Base-by-base conservation (phyloP, 1,140 invertebrate genomes). In the Helicoverpa armigera region DNA sequence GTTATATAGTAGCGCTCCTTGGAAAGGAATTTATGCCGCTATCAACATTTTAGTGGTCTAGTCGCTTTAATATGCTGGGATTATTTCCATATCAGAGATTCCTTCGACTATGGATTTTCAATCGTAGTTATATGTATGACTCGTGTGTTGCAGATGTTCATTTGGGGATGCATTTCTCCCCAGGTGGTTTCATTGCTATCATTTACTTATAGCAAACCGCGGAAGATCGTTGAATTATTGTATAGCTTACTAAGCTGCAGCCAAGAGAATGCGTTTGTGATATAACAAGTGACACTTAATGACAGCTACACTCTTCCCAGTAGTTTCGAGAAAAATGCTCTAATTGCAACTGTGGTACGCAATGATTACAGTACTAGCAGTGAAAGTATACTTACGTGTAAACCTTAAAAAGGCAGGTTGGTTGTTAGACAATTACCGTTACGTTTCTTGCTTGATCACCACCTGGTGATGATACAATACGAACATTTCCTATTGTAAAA, bases 321-420 rank as follows among this genome's bases (percentile, higher is more conserved):
- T 29, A 72, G 23, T 29, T 72, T 53, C 50, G 18, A 54, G 69
- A 72, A 63, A 31, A 51, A 14, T 72, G 54, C 70, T 16, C 70
- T 67, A 67, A 67, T 67, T 67, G 63, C 18, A 50, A 48, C 31
- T 16, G 31, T 43, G 23, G 23, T 23, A 23, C n/a, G 5, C 70
- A 56, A 48, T 56, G 29, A 73, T 56, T 56, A 73, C 69, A 56
- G 29, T 12, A 56, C 53, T 56, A 14, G 35, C 35, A 67, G 70
- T 58, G 70, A 73, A 73, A 73, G 70, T 73, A 67, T 50, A 73
- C 70, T 73, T 73, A 73, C 70, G 70, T 73, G 70, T 73, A 73
- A 56, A 56, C 56, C 70, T 23, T 73, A 73, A 73, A 54, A 73
- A 35, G 67, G 67, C 53, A 53, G 53, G 35, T 9, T 50, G 43